Evolutionary conservation across 1,140 invertebrate genomes (phyloP).

Genomic region (Euura saliciscinereae): DNA sequence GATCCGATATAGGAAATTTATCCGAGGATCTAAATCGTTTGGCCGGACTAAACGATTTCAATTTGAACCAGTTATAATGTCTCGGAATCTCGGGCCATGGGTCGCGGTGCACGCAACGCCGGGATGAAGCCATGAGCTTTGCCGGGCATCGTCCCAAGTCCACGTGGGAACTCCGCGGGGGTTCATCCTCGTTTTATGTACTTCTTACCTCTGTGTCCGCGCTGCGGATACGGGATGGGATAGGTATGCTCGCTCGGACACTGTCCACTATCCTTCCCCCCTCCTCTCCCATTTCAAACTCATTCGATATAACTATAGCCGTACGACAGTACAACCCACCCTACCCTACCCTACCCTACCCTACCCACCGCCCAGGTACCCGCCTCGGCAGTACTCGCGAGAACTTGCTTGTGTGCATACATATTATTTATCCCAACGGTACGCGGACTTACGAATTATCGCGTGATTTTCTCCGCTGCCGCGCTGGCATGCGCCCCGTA

Average conservation of each 20-base stretch:
- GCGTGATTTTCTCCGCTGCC: too few relatives aligned
- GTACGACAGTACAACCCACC: too few relatives aligned
- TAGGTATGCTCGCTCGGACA: not conserved
- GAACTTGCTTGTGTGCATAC: too few relatives aligned
- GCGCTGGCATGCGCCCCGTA: too few relatives aligned
- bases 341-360: too few relatives aligned
- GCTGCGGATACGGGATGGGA: not conserved
- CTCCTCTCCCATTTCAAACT: too few relatives aligned
- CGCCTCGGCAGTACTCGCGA: too few relatives aligned
- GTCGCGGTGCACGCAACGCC: not conserved
- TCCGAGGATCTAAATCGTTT: slow-evolving; percentile 57
- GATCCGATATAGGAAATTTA: slow-evolving; percentile 32
- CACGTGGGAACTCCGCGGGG: slow-evolving; percentile 50
- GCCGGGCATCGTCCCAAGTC: slow-evolving; percentile 32
- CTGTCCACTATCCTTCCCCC: too few relatives aligned
- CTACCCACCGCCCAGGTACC: too few relatives aligned
- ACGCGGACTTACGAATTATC: too few relatives aligned
- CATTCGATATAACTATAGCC: too few relatives aligned
- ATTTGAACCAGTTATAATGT: slow-evolving; percentile 40
- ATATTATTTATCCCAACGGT: too few relatives aligned
- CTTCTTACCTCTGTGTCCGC: not conserved
- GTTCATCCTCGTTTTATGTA: slow-evolving; percentile 20
- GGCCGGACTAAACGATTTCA: slow-evolving; percentile 44
- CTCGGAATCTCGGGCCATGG: not conserved
- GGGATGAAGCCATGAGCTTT: slow-evolving; percentile 24